A percentile compares a stretch with the other conserved stretches of the same genome.
Evolutionary conservation across 2,797 vertebrate genomes (phyloP).

Genomic region (Neosilurus hyrtlii): DNA sequence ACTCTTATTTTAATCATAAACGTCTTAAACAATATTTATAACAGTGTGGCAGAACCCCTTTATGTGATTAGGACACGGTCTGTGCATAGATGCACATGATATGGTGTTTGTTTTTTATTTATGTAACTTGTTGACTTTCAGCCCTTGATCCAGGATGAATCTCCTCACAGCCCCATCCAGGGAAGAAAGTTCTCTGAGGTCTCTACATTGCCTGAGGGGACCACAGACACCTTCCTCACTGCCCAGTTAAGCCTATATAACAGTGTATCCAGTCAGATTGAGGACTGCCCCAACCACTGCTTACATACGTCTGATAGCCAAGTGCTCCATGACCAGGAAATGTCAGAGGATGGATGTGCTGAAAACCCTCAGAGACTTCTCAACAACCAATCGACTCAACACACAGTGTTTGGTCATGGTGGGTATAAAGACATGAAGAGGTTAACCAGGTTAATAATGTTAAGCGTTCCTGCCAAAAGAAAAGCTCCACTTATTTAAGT

Average conservation of each 20-base stretch:
- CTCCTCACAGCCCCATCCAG: slow-evolving; percentile 50
- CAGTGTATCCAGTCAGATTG: slow-evolving; percentile 45
- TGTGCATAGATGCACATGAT: background rate
- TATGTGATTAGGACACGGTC: background rate
- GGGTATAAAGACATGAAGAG: slow-evolving; percentile 40
- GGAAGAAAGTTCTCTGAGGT: slow-evolving; percentile 24
- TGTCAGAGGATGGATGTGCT: slow-evolving; percentile 59
- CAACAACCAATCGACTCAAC: slow-evolving; percentile 35
- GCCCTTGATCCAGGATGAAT: slow-evolving; percentile 11
- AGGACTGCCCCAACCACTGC: slow-evolving; percentile 44
- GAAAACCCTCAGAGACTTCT: slow-evolving; percentile 49
- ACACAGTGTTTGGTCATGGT: slow-evolving; percentile 44
- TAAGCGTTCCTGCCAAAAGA: background rate
- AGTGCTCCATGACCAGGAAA: slow-evolving; percentile 23
- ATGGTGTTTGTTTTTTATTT: background rate
- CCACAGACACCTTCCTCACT: slow-evolving; percentile 58
- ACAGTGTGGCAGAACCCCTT: background rate
- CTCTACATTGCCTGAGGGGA: slow-evolving; percentile 42
- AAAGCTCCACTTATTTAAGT: background rate
- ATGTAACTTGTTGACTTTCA: slow-evolving; percentile 1
- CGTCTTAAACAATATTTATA: background rate
- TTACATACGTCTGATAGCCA: slow-evolving; percentile 56
- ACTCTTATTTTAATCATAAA: background rate
- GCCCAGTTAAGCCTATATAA: slow-evolving; percentile 66
- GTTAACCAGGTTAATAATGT: background rate